Evolutionary conservation across 2,888 invertebrate genomes (phyloP).

Genomic region (Dyspetes luteomarginatus): DNA sequence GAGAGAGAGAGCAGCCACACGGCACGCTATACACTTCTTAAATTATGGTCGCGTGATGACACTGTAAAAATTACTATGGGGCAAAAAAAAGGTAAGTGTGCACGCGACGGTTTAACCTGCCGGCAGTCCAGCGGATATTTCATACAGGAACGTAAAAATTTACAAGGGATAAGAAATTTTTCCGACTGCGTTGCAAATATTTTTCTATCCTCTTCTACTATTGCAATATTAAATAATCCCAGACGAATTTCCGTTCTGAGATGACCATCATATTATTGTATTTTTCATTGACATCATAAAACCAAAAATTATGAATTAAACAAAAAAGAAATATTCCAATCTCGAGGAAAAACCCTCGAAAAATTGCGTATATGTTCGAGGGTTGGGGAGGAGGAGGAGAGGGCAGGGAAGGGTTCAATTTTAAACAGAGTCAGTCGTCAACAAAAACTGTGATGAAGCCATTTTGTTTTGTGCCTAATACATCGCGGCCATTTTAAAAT

Average conservation of each 20-base stretch:
- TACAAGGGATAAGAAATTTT: slow-evolving; percentile 11
- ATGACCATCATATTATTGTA: no score
- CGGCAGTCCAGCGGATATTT: slow-evolving; percentile 45
- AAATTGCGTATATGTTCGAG: no score
- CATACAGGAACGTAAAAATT: slow-evolving; percentile 51
- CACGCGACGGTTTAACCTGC: slow-evolving; percentile 64
- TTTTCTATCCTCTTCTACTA: not conserved
- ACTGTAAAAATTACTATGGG: slow-evolving; percentile 64
- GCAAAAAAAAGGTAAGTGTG: slow-evolving; percentile 58
- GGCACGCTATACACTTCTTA: slow-evolving; percentile 67
- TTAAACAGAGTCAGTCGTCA: no score
- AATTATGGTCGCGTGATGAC: slow-evolving; percentile 73
- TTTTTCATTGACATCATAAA: no score
- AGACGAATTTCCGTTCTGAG: slow-evolving; percentile 14
- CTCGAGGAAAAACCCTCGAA: no score
- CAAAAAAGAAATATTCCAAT: no score
- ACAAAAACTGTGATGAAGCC: no score
- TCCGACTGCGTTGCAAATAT: not conserved
- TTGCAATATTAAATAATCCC: not conserved
- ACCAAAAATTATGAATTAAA: no score
- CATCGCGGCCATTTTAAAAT: no score
- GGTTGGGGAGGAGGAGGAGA: no score
- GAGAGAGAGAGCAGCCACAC: slow-evolving; percentile 41
- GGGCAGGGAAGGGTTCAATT: no score
- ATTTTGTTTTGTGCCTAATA: no score